Evolutionary conservation across 2,888 invertebrate genomes (phyloP).

Genomic region (Clunio marinus): DNA sequence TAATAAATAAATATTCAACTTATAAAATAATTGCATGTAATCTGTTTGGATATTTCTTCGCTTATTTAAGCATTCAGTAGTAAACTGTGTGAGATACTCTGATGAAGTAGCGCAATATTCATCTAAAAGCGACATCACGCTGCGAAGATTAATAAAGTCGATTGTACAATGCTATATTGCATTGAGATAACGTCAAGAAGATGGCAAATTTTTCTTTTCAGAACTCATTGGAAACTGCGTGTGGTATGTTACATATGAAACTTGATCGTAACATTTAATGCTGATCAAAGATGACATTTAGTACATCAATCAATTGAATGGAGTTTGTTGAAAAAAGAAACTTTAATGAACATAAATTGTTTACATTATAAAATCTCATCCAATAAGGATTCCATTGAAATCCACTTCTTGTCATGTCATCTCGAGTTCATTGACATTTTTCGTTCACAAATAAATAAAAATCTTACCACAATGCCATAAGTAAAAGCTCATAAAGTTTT

Average conservation of each 20-base stretch:
- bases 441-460: too few relatives aligned
- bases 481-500: background rate
- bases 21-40: slow-evolving; percentile 12
- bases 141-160: slow-evolving; percentile 20
- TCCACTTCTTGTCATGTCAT: too few relatives aligned
- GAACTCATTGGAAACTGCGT: background rate
- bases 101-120: slow-evolving; percentile 5
- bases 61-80: background rate
- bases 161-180: slow-evolving; percentile 7
- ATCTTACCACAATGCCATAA: background rate
- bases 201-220: background rate
- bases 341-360: too few relatives aligned
- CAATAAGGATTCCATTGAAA: too few relatives aligned
- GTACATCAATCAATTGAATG: background rate
- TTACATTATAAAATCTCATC: too few relatives aligned
- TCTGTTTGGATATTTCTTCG: background rate
- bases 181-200: slow-evolving; percentile 30
- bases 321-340: too few relatives aligned
- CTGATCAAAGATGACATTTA: too few relatives aligned
- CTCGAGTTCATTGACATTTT: background rate
- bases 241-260: background rate
- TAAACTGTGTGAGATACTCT: background rate
- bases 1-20: background rate
- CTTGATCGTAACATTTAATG: background rate
- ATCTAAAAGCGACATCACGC: slow-evolving; percentile 11